Evolutionary conservation across 2,888 invertebrate species (phyloP), one percentile per base, ranked within the genome.

Genomic region (Cryptus viduatorius): DNA sequence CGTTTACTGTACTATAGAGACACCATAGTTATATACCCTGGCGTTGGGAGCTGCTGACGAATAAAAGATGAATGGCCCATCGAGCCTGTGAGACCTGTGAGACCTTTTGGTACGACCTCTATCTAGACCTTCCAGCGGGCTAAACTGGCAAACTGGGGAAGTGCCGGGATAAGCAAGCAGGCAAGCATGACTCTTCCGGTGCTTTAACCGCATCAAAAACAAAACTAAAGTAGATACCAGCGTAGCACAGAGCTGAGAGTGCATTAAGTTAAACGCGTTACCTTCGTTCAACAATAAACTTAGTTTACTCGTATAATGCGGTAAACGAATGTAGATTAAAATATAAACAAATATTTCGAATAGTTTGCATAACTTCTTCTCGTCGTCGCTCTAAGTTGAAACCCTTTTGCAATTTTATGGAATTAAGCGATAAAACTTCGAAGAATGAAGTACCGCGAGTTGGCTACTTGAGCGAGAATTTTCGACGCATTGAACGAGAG

Each of bases 1-100:
- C 65, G 50, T 46, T 42, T 56, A 31, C 71, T 53, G 44, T 44
- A 16, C 19, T 19, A 24, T n/a, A 16, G 50, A 53, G 42, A 44
- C 71, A 61, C 29, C 42, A 79, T n/a, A 42, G 82, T 78, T 46
- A 48, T 24, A 4, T 31, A 31, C 29, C 19, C 65, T 24, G 19
- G 37, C 42, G 24, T 42, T 37, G 68, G 64, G 42, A 14, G 59
- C 24, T 78, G 24, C 37, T 79, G 79, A 72, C 71, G 71, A 75
- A 75, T 75, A 75, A 69, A 44, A 75, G 73, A 68, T 75, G 68
- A 86, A 89, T 86, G 76, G 82, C 81, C 68, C 68, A 69, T 65
- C 73, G 79, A 67, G 78, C 83, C 75, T 29, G 37, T 16, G 56
- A 59, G 59, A 72, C 83, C 75, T 29, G 37, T 16, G 56, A 59